Percentiles rank a stretch among this genome's conserved stretches.
Evolutionary conservation across 2,113 vertebrate species (phyloP).

Genomic region (Grus americana): DNA sequence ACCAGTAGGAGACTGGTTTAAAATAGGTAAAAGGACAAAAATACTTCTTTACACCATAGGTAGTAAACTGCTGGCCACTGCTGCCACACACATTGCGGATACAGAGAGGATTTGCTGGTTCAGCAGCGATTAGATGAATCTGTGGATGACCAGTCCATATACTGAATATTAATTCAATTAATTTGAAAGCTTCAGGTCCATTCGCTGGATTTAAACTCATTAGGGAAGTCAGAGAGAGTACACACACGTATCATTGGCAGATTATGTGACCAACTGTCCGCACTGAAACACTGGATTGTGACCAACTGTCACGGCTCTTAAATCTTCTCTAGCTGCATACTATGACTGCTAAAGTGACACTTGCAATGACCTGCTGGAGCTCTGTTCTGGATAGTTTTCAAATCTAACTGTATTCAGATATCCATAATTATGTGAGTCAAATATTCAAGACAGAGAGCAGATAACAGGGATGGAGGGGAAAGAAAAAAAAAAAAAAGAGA

Average conservation of each 20-base stretch:
- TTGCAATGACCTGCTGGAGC: not conserved
- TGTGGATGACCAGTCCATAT: not conserved
- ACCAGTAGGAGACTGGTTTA: not conserved
- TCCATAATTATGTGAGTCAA: not conserved
- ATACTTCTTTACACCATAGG: not conserved
- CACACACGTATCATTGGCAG: not conserved
- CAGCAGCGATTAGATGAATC: not conserved
- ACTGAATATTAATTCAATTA: not conserved
- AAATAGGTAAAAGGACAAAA: not conserved
- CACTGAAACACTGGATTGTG: not conserved
- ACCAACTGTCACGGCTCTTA: not conserved
- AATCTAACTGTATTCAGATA: not conserved
- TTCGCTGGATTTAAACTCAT: not conserved
- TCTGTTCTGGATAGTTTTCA: not conserved
- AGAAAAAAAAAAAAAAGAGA: not conserved
- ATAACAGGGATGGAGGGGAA: not conserved
- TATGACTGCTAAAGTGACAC: not conserved
- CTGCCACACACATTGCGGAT: not conserved
- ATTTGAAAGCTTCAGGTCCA: not conserved
- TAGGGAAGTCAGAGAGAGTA: not conserved
- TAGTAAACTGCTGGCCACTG: not conserved
- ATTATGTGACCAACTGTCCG: not conserved
- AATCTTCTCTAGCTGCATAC: not conserved
- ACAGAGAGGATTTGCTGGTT: not conserved
- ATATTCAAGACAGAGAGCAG: not conserved